Evolutionary conservation across 2,113 vertebrate genomes (phyloP), one percentile per base, ranked within the genome.

Genomic region (Haemorhous mexicanus): DNA sequence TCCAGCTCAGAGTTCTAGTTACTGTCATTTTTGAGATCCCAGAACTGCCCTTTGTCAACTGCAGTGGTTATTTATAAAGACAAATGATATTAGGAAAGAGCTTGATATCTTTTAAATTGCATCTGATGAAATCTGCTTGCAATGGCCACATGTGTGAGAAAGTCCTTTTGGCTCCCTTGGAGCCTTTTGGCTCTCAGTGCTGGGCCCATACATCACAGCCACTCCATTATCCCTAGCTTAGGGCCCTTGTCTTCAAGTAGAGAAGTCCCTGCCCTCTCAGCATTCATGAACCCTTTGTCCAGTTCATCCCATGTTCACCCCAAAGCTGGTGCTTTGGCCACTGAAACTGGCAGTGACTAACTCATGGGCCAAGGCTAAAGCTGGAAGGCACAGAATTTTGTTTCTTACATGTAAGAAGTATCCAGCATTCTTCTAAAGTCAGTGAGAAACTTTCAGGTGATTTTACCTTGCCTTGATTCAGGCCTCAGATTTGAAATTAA

Each of bases 91-190:
- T 95, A 92, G 44, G 73, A 93, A 89, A 89, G 84, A 87, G 41
- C 64, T 44, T 89, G 77, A 64, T 90, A 72, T 72, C 76, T 92
- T 94, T 94, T 89, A 81, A 95, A 92, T 92, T 84, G 59, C 59
- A n/a, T 90, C 56, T 77, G 69, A 77, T 84, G 61, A 93, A 95
- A 78, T 92, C 52, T 91, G 19, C 35, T 83, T 0, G 0, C 68
- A 84, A 68, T 73, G 73, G 64, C 49, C 44, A 61, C 10, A 9
- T 30, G 70, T 59, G 50, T 4, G 10, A 92, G 72, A 92, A 91
- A 78, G 80, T 59, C 41, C 72, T 28, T 22, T 49, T 76, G 41
- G 49, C 11, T 47, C 41, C n/a, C 55, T 62, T 49, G 68, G 63
- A 70, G 33, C 56, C 22, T 55, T 90, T 87, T 52, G 56, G 43